Conservation (phyloP, 2,797 vertebrate species). For the Pantherophis vulpinus region DNA sequence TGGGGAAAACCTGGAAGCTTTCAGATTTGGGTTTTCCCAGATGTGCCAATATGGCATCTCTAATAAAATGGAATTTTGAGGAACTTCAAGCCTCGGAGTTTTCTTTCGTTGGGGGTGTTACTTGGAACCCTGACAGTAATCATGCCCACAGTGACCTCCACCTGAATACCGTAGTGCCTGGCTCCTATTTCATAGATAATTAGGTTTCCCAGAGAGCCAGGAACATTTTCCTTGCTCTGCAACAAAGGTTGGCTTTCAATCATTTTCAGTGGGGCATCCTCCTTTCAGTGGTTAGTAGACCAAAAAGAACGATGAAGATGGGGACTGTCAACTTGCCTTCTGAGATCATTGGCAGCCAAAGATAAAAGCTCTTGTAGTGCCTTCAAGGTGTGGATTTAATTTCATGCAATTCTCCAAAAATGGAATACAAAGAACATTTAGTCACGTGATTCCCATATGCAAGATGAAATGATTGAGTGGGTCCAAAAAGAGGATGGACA, state of each 20-base stretch:
- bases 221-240: slow-evolving; percentile 14
- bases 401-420: slow-evolving; percentile 14
- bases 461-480: not conserved
- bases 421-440: not conserved
- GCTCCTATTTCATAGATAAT: slow-evolving; percentile 54
- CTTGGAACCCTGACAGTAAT: not conserved
- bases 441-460: not conserved
- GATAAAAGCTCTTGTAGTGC: slow-evolving; percentile 30
- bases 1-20: too few relatives aligned
- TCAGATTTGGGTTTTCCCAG: too few relatives aligned
- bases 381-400: slow-evolving; percentile 34
- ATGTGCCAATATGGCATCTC: too few relatives aligned
- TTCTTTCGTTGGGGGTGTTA: too few relatives aligned
- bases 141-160: too few relatives aligned
- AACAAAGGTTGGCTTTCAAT: not conserved
- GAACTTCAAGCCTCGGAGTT: too few relatives aligned
- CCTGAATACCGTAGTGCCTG: not conserved
- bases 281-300: too few relatives aligned
- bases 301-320: not conserved
- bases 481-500: not conserved
- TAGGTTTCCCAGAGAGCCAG: slow-evolving; percentile 40
- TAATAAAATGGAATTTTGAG: too few relatives aligned
- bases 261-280: not conserved
- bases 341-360: not conserved
- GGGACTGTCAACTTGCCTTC: not conserved